Conservation (phyloP, 1,140 invertebrate species). For the Ostrea edulis region DNA sequence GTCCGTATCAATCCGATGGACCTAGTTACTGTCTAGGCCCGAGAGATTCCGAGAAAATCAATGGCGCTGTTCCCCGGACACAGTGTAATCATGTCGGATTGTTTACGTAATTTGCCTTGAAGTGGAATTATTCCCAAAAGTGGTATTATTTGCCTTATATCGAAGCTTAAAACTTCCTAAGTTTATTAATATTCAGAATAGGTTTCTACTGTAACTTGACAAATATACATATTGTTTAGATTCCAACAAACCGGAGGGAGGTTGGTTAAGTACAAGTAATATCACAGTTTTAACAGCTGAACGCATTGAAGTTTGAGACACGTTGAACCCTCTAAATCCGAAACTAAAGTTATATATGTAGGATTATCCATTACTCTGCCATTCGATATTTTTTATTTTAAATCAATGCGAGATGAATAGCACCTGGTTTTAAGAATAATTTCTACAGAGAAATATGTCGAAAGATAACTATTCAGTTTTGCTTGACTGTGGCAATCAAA, state of each 20-base stretch:
- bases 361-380: too few species aligned
- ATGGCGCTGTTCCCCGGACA: slow-evolving; percentile 5
- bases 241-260: too few species aligned
- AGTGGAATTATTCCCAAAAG: neutral
- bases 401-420: too few species aligned
- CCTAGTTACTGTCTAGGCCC: neutral
- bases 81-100: slow-evolving; percentile 24
- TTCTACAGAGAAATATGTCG: too few species aligned
- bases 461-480: too few species aligned
- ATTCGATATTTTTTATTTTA: too few species aligned
- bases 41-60: slow-evolving; percentile 13
- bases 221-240: neutral
- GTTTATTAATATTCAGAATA: neutral
- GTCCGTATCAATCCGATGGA: slow-evolving; percentile 1
- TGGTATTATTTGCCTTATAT: neutral
- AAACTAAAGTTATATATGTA: too few species aligned
- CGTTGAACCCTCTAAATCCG: too few species aligned
- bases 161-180: neutral
- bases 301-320: too few species aligned
- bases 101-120: slow-evolving; percentile 32
- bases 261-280: neutral
- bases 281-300: neutral
- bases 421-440: too few species aligned
- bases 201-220: neutral
- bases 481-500: too few species aligned